phyloP scores from a whole-genome alignment of 2,888 invertebrate genomes.

The Luffia ferchaultella region DNA sequence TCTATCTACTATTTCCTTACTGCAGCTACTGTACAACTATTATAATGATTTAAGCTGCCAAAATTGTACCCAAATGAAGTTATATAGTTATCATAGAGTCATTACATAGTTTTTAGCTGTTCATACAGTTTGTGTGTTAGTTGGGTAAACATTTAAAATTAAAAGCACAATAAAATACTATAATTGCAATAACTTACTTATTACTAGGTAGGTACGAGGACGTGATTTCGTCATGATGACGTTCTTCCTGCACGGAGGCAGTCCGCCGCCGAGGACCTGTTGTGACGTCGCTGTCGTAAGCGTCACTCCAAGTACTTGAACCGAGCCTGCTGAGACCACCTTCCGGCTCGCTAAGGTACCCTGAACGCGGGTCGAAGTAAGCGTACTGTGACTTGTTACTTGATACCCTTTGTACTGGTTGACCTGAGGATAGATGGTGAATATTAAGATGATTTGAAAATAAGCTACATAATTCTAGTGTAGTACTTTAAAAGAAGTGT shows the following conservation, averaged over 20 bases:
- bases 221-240: conserved; percentile 33
- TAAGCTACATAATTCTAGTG: no score
- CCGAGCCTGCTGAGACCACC: conserved; percentile 42
- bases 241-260: conserved; percentile 52
- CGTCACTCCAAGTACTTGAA: conserved; percentile 47
- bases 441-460: neutral
- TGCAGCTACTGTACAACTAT: no score
- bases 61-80: no score
- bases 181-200: conserved; percentile 49
- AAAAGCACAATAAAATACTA: no score
- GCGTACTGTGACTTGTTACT: conserved; percentile 55
- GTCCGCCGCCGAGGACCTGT: conserved; percentile 42
- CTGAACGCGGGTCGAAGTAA: conserved; percentile 59
- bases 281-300: conserved; percentile 54
- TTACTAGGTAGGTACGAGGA: conserved; percentile 44
- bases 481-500: no score
- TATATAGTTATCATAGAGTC: no score
- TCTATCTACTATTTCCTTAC: no score
- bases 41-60: no score
- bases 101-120: no score
- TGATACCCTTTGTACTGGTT: conserved; percentile 35
- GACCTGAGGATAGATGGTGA: conserved; percentile 23
- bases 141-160: no score
- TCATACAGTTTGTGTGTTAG: no score
- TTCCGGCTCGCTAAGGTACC: conserved; percentile 58